Evolutionary conservation across 64 coral and sea anemone species (phyloP).

Genomic region (Montipora foliosa): DNA sequence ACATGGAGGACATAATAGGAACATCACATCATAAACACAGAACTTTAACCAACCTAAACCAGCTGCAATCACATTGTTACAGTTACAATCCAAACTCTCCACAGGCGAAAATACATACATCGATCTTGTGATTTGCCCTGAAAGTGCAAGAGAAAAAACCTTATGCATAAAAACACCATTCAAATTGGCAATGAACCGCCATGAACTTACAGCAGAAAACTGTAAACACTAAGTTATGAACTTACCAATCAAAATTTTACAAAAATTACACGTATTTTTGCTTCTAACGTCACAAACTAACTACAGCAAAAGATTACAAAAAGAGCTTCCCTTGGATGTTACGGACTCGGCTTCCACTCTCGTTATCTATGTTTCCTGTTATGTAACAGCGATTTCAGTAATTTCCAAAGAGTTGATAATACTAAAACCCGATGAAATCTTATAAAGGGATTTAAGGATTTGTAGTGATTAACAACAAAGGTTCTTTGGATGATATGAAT

Average conservation of each 20-base stretch:
- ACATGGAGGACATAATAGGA: neutral
- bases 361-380: neutral
- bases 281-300: too few relatives aligned
- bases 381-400: neutral
- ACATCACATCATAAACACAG: neutral
- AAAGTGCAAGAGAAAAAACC: neutral
- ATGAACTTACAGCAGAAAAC: neutral
- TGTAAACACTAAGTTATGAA: neutral
- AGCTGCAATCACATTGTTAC: slow-evolving; percentile 64
- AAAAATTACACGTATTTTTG: too few relatives aligned
- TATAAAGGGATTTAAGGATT: neutral
- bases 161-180: neutral
- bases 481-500: neutral
- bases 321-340: too few relatives aligned
- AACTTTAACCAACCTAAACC: slow-evolving; percentile 87
- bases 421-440: neutral
- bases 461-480: neutral
- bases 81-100: slow-evolving; percentile 81
- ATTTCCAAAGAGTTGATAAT: neutral
- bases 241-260: neutral
- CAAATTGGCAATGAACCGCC: neutral
- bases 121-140: slow-evolving; percentile 86
- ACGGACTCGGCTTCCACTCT: too few relatives aligned
- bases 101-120: slow-evolving; percentile 95
- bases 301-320: too few relatives aligned